These are phyloP conservation scores for Coptodon bakossiorum DNA, from an alignment of 2,113 vertebrate genomes.

Conservation along the genomic window DNA sequence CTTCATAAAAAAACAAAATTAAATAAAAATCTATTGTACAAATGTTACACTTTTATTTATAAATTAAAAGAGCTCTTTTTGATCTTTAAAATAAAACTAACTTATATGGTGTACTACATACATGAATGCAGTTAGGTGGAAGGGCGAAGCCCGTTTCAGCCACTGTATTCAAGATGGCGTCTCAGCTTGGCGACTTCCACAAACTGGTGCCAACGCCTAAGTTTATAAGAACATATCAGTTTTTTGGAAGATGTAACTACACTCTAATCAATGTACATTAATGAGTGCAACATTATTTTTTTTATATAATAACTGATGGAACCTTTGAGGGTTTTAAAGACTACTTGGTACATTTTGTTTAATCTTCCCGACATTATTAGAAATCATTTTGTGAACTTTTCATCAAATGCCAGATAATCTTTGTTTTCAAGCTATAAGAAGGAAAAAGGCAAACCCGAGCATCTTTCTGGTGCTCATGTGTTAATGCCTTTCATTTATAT, in stretches of 20 bases:
- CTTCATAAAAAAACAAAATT: not conserved
- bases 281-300: not conserved
- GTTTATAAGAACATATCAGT: not conserved
- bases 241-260: not conserved
- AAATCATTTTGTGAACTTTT: not conserved
- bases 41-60: not conserved
- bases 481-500: not conserved
- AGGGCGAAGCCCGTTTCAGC: accelerated
- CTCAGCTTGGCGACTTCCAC: not conserved
- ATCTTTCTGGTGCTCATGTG: not conserved
- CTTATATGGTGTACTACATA: not conserved
- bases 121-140: not conserved
- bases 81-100: not conserved
- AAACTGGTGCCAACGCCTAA: not conserved
- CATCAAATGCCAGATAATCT: accelerated
- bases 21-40: accelerated
- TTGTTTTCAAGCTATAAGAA: not conserved
- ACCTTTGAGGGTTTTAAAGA: not conserved
- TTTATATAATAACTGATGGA: accelerated
- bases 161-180: not conserved
- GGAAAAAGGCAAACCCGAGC: accelerated
- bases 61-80: not conserved
- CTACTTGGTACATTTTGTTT: not conserved
- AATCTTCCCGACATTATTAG: not conserved
- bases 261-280: not conserved